phyloP scores from a whole-genome alignment of 2,888 invertebrate genomes.

The Trichopria drosophilae region DNA sequence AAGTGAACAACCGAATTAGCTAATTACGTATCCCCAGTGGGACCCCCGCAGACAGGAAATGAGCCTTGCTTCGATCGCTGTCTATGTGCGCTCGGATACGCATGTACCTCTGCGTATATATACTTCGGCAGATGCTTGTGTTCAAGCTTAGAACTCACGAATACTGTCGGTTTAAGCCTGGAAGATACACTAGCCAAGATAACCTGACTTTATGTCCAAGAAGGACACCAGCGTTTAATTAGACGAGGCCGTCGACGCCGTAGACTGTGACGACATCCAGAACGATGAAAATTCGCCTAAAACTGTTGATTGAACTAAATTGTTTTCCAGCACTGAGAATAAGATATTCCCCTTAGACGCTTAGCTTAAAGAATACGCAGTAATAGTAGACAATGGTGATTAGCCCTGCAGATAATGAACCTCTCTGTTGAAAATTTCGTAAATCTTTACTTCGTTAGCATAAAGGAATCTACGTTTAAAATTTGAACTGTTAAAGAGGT shows the following conservation, averaged over 20 bases:
- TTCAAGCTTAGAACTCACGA: conserved; percentile 15
- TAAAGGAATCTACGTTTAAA: no score
- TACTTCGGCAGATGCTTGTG: conserved; percentile 29
- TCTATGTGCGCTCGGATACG: no score
- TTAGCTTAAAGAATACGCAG: conserved; percentile 33
- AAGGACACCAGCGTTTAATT: conserved; percentile 54
- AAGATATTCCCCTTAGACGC: conserved; percentile 33
- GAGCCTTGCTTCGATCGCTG: no score
- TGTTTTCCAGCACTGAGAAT: conserved; percentile 48
- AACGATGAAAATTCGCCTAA: conserved; percentile 51
- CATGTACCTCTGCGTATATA: no score
- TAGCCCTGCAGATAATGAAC: conserved; percentile 48
- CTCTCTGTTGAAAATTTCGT: no score
- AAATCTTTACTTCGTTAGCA: no score
- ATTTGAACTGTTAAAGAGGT: no score
- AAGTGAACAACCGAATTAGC: conserved; percentile 48
- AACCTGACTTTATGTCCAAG: conserved; percentile 55
- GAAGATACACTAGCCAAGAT: conserved; percentile 51
- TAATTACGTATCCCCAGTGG: conserved; percentile 55
- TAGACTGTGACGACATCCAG: neutral
- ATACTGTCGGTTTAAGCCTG: conserved; percentile 26
- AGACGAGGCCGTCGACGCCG: conserved; percentile 44
- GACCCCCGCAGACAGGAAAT: conserved; percentile 57
- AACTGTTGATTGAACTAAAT: conserved; percentile 60
- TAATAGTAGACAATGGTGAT: conserved; percentile 55